These are phyloP conservation scores for Hartigia nigra DNA, from an alignment of 2,888 invertebrate genomes.

Conservation along the genomic window DNA sequence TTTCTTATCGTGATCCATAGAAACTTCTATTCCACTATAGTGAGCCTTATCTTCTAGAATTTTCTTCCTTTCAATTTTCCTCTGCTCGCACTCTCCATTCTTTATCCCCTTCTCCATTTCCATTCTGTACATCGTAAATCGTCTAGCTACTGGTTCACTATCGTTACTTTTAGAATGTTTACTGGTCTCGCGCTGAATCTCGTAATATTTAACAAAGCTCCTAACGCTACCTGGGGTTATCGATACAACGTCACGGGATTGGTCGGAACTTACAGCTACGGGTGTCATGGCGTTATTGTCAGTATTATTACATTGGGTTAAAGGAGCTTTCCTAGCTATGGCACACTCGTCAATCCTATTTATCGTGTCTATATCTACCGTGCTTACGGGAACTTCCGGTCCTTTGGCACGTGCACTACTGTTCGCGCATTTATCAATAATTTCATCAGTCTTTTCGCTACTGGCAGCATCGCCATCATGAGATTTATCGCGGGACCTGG, in stretches of 20 bases:
- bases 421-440: slow-evolving; percentile 5
- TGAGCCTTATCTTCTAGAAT: background rate
- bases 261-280: slow-evolving; percentile 60
- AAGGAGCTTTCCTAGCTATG: slow-evolving; percentile 51
- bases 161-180: slow-evolving; percentile 49
- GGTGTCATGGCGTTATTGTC: slow-evolving; percentile 62
- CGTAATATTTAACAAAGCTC: slow-evolving; percentile 60
- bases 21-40: background rate
- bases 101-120: slow-evolving; percentile 11
- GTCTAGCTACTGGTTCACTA: slow-evolving; percentile 36
- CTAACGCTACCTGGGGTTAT: slow-evolving; percentile 62
- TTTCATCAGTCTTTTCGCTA: slow-evolving; percentile 37
- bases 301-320: slow-evolving; percentile 52
- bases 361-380: slow-evolving; percentile 10
- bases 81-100: slow-evolving; percentile 11
- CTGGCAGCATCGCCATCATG: slow-evolving; percentile 21
- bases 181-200: slow-evolving; percentile 49
- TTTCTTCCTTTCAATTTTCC: slow-evolving; percentile 2
- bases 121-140: slow-evolving; percentile 10
- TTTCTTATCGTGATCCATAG: background rate
- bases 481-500: slow-evolving; percentile 10
- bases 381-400: background rate
- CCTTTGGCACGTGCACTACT: slow-evolving; percentile 2
- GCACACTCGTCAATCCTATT: slow-evolving; percentile 54
- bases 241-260: slow-evolving; percentile 48